These are phyloP conservation scores for Dromaius novaehollandiae DNA, from an alignment of 2,113 vertebrate genomes.

Conservation along the genomic window DNA sequence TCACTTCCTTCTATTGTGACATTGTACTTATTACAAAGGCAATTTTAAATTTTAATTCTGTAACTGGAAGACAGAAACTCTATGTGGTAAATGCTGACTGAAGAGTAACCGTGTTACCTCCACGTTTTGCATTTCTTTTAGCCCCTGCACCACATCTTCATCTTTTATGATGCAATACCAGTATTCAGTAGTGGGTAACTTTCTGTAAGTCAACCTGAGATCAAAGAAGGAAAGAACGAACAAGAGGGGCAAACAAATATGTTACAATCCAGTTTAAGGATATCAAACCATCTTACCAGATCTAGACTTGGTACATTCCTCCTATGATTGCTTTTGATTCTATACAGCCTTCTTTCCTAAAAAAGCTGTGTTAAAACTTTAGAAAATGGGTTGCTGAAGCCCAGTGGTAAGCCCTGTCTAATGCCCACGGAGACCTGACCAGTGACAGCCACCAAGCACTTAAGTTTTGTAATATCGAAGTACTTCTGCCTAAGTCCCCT, in stretches of 20 bases:
- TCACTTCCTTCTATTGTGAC: not conserved
- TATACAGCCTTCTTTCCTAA: too few species aligned
- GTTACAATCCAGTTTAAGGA: not conserved
- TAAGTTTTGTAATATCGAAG: accelerated
- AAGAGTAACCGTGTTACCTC: not conserved
- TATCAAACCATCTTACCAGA: not conserved
- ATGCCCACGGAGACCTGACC: not conserved
- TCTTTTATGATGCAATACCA: not conserved
- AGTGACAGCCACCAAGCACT: not conserved
- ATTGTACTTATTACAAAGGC: not conserved
- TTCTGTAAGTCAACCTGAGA: not conserved
- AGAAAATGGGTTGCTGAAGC: not conserved
- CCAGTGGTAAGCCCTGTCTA: not conserved
- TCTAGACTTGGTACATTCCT: not conserved
- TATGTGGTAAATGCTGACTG: accelerated
- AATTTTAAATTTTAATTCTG: not conserved
- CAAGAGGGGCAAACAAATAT: accelerated
- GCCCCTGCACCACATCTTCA: not conserved
- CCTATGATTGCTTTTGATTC: too few species aligned
- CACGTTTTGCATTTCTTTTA: not conserved
- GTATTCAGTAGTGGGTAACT: not conserved
- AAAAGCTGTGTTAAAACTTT: not conserved
- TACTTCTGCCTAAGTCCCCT: not conserved
- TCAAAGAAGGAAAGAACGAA: not conserved
- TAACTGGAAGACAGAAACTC: not conserved